Percentiles rank a stretch among this genome's conserved stretches.
Conservation (phyloP, 2,797 vertebrate species). For the Limosa lapponica region DNA sequence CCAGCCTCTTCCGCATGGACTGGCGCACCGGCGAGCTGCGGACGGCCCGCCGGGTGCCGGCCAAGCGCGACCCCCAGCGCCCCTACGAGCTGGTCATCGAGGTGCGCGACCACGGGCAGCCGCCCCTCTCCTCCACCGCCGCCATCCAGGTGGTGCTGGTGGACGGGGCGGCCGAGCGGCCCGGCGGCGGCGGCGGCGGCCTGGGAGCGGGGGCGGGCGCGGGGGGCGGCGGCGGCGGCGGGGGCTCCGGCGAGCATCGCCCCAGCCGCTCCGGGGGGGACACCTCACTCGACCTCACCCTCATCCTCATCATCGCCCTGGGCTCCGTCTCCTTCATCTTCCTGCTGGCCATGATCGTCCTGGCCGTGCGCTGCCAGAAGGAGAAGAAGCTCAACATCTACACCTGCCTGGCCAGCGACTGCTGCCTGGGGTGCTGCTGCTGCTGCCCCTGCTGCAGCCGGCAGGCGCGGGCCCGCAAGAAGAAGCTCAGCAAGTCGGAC, state of each 20-base stretch:
- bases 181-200: conserved; percentile 68
- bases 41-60: conserved; percentile 87
- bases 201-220: conserved; percentile 59
- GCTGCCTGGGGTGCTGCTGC: conserved; percentile 88
- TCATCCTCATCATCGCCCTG: conserved; percentile 96
- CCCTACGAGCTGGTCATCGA: conserved; percentile 93
- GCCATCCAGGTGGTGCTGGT: conserved; percentile 89
- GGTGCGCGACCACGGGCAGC: conserved; percentile 95
- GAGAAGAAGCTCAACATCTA: conserved; percentile 96
- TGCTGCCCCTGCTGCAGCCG: conserved; percentile 88
- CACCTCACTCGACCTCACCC: conserved; percentile 89
- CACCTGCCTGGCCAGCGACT: conserved; percentile 91
- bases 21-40: conserved; percentile 95
- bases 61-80: conserved; percentile 90
- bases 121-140: conserved; percentile 92
- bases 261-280: conserved; percentile 82
- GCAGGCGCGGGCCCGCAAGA: conserved; percentile 90
- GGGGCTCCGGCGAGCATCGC: conserved; percentile 79
- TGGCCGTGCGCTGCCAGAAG: conserved; percentile 96
- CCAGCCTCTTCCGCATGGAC: conserved; percentile 94
- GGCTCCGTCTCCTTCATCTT: conserved; percentile 96
- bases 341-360: conserved; percentile 96
- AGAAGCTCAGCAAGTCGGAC: conserved; percentile 98
- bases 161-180: conserved; percentile 86
- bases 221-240: conserved; percentile 56